Evolutionary conservation across 2,113 vertebrate genomes (phyloP).

Genomic region (Pseudolaguvia tuberculata): DNA sequence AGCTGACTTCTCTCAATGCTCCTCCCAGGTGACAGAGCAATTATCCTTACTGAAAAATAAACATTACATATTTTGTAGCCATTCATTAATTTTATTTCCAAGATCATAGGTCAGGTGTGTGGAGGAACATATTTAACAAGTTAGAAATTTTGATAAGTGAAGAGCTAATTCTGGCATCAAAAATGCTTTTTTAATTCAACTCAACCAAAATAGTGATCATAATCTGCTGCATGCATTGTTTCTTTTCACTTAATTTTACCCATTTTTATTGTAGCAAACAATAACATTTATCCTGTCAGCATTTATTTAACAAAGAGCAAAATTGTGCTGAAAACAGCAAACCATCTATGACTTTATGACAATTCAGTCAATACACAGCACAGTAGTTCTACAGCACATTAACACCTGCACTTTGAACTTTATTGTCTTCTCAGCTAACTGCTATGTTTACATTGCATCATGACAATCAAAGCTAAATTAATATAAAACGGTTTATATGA

Average conservation of each 20-base stretch:
- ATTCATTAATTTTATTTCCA: too few species aligned
- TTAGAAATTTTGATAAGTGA: too few species aligned
- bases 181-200: not conserved
- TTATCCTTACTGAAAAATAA: too few species aligned
- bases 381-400: constrained; percentile 19
- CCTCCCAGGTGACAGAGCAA: too few species aligned
- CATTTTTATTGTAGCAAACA: not conserved
- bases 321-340: not conserved
- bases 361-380: constrained; percentile 15
- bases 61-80: too few species aligned
- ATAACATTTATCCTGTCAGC: not conserved
- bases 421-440: not conserved
- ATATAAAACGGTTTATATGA: not conserved
- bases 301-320: not conserved
- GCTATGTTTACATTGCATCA: not conserved
- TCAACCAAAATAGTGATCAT: not conserved
- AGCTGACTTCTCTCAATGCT: too few species aligned
- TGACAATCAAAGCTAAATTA: not conserved
- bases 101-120: too few species aligned
- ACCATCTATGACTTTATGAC: constrained; percentile 23
- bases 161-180: too few species aligned
- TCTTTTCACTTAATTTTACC: not conserved
- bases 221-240: not conserved
- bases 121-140: too few species aligned
- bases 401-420: constrained; percentile 30